Evolutionary conservation across 2,113 vertebrate genomes (phyloP).

Genomic region (Hydropotes inermis): DNA sequence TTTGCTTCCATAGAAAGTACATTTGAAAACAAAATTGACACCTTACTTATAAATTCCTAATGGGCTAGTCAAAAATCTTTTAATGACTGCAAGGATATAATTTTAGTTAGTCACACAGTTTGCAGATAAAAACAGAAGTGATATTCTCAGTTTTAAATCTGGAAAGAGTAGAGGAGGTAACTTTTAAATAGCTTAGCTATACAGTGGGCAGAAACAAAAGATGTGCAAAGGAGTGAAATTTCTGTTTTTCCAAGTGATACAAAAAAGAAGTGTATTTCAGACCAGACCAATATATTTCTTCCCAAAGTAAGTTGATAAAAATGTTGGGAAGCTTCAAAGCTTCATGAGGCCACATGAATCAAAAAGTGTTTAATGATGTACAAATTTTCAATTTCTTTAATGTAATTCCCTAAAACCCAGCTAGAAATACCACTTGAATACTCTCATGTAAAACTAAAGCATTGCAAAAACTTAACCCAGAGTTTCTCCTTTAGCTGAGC

Average conservation of each 20-base stretch:
- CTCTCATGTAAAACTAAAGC: conserved; percentile 4
- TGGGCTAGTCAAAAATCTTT: not conserved
- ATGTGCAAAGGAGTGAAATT: not conserved
- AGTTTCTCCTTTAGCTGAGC: not conserved
- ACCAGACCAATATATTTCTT: not conserved
- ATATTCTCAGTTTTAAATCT: conserved; percentile 47
- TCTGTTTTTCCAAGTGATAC: not conserved
- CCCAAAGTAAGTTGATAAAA: not conserved
- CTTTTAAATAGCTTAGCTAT: conserved; percentile 37
- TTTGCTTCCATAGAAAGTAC: conserved; percentile 24
- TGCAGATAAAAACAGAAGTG: conserved; percentile 28
- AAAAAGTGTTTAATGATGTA: not conserved
- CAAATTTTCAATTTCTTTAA: not conserved
- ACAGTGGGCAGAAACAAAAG: not conserved
- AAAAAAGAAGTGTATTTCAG: not conserved
- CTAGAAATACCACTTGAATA: not conserved
- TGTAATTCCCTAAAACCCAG: not conserved
- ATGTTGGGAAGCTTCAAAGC: not conserved
- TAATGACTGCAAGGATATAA: conserved; percentile 14
- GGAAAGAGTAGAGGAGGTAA: not conserved
- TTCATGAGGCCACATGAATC: not conserved
- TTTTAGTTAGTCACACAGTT: conserved; percentile 7
- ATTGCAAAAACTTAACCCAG: not conserved
- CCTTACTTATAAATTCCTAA: conserved; percentile 32
- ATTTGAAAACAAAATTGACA: not conserved